phyloP scores from a whole-genome alignment of 2,888 invertebrate species.

The Cosmopolites sordidus region DNA sequence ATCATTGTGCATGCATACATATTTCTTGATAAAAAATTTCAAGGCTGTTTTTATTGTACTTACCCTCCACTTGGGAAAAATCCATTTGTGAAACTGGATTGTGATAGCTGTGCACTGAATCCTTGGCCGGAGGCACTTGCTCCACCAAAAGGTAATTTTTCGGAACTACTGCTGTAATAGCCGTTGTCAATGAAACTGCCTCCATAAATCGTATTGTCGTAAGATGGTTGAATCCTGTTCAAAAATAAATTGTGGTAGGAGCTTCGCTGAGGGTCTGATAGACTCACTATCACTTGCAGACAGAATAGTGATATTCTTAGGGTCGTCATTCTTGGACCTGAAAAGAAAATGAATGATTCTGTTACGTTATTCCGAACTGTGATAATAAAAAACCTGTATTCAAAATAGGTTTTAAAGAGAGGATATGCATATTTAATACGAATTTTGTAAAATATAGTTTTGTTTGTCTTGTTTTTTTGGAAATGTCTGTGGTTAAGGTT shows the following conservation, averaged over 20 bases:
- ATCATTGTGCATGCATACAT: too few relatives aligned
- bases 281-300: neutral
- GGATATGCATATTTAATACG: too few relatives aligned
- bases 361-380: too few relatives aligned
- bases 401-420: too few relatives aligned
- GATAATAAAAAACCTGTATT: too few relatives aligned
- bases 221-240: constrained; percentile 19
- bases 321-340: constrained; percentile 6
- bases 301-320: constrained; percentile 8
- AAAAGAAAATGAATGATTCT: neutral
- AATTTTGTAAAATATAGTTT: too few relatives aligned
- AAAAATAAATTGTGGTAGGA: constrained; percentile 21
- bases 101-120: neutral
- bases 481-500: too few relatives aligned
- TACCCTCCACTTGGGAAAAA: neutral
- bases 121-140: neutral
- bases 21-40: too few relatives aligned
- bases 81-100: neutral
- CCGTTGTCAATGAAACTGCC: constrained; percentile 19
- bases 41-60: too few relatives aligned
- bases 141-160: neutral
- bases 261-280: constrained; percentile 1
- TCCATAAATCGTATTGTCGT: constrained; percentile 19
- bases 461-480: too few relatives aligned
- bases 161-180: neutral